Base-by-base conservation (phyloP, 2,797 vertebrate species). In the Leucoraja ocellata region DNA sequence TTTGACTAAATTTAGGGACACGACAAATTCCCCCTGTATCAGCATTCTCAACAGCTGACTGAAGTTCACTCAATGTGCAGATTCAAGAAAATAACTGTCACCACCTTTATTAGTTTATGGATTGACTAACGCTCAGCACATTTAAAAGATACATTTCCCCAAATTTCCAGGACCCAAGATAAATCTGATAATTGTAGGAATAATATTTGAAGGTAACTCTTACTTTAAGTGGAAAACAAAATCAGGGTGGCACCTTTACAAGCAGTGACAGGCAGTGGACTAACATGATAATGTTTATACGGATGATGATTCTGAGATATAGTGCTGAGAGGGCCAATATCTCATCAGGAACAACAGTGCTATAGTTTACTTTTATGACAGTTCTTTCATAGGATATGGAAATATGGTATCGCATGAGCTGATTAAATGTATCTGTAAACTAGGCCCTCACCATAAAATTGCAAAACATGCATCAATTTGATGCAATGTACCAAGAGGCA, bases 41-140 rank as follows among this genome's bases (percentile, higher is more conserved):
- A 88, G 84, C n/a, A 65, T 6, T 32, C 58, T 88, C 61, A 36
- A 32, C n/a, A 21, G 21, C 16, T 68, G 58, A 65, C 25, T 63
- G 63, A 88, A 68, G 84, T 88, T 88, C n/a, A 68, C 18, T 68
- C 61, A 88, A 68, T 68, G n/a, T 88, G 61, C 58, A 36, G 68
- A 9, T 7, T 36, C 84, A 65, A 65, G n/a, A 68, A 61, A 88
- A 68, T 88, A 65, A 36, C n/a, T 23, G 8, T 16, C 32, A 32
- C 16, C 18, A 68, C 63, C 61, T 36, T 88, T 23, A 68, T 68
- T 18, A 4, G 32, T 88, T 14, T 63, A 36, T 7, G 68, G n/a
- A 88, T 18, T 65, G n/a, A n/a, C 10, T 54, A 3, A n/a, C 23
- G 4, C 58, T 4, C 54, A 58, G 4, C 0, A 68, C n/a, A 21